Conservation (phyloP, 2,888 invertebrate genomes). For the Penaeus monodon region DNA sequence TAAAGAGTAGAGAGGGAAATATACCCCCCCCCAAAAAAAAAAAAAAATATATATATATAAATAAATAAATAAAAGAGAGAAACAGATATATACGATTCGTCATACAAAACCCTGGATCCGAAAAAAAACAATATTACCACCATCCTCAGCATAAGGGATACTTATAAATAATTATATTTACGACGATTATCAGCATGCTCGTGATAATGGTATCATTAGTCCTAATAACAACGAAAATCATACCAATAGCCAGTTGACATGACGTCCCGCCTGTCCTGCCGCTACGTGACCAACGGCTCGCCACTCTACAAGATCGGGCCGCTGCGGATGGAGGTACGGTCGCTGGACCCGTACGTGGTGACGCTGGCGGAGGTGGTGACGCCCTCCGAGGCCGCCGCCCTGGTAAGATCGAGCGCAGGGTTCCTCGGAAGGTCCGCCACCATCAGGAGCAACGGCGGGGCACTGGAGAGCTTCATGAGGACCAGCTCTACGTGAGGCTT, state of each 20-base stretch:
- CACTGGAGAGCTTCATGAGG: background rate
- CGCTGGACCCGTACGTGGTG: slow-evolving; percentile 21
- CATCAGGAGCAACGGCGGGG: background rate
- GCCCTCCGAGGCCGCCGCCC: background rate
- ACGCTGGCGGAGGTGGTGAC: slow-evolving; percentile 24
- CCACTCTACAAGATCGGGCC: slow-evolving; percentile 32
- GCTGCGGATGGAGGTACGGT: slow-evolving; percentile 36
- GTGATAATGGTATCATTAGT: too few relatives aligned
- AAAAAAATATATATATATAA: too few relatives aligned
- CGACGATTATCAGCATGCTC: too few relatives aligned
- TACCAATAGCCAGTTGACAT: background rate
- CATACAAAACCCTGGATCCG: too few relatives aligned
- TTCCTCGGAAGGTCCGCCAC: slow-evolving; percentile 20
- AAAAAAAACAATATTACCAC: too few relatives aligned
- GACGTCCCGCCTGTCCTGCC: slow-evolving; percentile 27
- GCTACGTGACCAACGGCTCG: slow-evolving; percentile 35
- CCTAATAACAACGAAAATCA: too few relatives aligned
- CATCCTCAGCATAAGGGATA: too few relatives aligned
- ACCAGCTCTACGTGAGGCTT: slow-evolving; percentile 28
- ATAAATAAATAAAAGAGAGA: too few relatives aligned
- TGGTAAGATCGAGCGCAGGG: background rate
- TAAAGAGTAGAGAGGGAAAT: too few relatives aligned
- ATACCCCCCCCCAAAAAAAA: too few relatives aligned
- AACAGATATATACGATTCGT: too few relatives aligned
- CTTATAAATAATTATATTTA: too few relatives aligned